phyloP scores from a whole-genome alignment of 2,888 invertebrate genomes.

The Caenorhabditis imperialis region DNA sequence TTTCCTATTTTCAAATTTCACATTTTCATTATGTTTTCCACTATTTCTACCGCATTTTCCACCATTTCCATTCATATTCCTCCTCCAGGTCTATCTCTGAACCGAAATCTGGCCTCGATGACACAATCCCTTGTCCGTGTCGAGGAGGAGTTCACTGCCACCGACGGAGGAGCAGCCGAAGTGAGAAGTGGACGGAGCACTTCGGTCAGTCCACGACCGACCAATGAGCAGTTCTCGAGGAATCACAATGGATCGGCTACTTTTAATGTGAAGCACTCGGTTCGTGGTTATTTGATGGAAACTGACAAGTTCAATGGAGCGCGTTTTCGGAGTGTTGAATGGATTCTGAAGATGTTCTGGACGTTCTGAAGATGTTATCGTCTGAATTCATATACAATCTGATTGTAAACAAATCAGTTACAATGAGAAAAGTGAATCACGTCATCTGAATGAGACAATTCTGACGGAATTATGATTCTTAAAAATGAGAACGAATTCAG shows the following conservation, averaged over 20 bases:
- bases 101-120: slow-evolving; percentile 48
- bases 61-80: not conserved
- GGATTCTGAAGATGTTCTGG: too few relatives aligned
- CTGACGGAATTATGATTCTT: too few relatives aligned
- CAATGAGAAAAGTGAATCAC: too few relatives aligned
- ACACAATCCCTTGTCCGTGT: slow-evolving; percentile 51
- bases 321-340: not conserved
- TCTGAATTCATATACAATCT: too few relatives aligned
- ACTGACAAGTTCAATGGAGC: too few relatives aligned
- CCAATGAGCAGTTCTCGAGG: slow-evolving; percentile 44
- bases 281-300: slow-evolving; percentile 18
- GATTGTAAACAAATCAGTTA: too few relatives aligned
- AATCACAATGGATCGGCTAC: slow-evolving; percentile 37
- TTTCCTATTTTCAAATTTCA: too few relatives aligned
- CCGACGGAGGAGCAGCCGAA: slow-evolving; percentile 13
- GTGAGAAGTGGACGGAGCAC: slow-evolving; percentile 40
- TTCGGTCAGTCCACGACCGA: slow-evolving; percentile 46
- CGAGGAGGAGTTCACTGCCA: slow-evolving; percentile 45
- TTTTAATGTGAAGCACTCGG: slow-evolving; percentile 53
- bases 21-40: too few relatives aligned
- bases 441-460: too few relatives aligned
- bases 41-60: too few relatives aligned
- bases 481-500: too few relatives aligned
- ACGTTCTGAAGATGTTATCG: too few relatives aligned
- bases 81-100: slow-evolving; percentile 40